Evolutionary conservation across 2,888 invertebrate genomes (phyloP).

Genomic region (Pogonocherus hispidulus): DNA sequence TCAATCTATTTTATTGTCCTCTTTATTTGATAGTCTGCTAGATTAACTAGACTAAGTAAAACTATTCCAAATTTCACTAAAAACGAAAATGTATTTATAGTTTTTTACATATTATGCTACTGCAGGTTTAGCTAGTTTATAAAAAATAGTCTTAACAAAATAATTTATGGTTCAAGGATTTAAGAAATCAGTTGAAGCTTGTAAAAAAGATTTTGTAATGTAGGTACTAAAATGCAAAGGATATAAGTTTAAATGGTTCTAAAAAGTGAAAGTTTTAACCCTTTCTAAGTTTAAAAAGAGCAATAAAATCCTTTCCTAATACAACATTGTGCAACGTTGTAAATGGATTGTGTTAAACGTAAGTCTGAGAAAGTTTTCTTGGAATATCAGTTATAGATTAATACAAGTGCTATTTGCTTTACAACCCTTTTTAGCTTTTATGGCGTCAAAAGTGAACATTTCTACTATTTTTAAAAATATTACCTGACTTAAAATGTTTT

Average conservation of each 20-base stretch:
- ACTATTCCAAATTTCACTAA: too few species aligned
- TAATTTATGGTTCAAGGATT: too few species aligned
- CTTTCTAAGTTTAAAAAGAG: conserved; percentile 19
- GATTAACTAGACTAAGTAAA: too few species aligned
- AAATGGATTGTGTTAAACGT: not conserved
- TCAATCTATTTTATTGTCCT: conserved; percentile 2
- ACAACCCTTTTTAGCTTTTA: conserved; percentile 21
- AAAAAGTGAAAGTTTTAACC: conserved; percentile 41
- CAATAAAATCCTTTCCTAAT: not conserved
- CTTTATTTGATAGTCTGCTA: not conserved
- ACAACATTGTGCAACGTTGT: conserved; percentile 19
- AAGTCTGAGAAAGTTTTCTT: conserved; percentile 15
- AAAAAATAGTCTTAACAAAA: too few species aligned
- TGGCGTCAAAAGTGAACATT: conserved; percentile 5
- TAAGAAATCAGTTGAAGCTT: too few species aligned
- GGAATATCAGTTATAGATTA: conserved; percentile 5
- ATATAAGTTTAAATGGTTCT: not conserved
- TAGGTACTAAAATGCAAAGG: not conserved
- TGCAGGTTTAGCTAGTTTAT: too few species aligned
- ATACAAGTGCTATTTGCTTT: not conserved
- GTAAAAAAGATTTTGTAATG: too few species aligned
- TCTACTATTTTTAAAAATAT: not conserved
- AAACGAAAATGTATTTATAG: too few species aligned
- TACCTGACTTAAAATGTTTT: conserved; percentile 5
- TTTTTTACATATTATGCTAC: too few species aligned